Evolutionary conservation across 2,888 invertebrate genomes (phyloP), one percentile per base, ranked within the genome.

Genomic region (Mantis religiosa): DNA sequence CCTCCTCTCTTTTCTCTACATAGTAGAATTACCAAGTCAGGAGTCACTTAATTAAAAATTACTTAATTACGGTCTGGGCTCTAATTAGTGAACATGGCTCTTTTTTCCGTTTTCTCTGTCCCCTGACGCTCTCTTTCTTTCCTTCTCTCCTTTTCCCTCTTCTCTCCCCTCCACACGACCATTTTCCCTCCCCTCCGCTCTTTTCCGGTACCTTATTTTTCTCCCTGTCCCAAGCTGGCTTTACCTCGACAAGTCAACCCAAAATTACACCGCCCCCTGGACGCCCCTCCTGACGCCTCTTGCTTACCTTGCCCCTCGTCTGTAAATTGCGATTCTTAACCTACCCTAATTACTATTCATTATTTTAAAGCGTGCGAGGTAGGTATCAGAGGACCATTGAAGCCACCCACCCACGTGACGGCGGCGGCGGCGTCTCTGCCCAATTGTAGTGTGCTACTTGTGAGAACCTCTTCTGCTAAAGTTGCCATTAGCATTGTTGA

Each of bases 41-140:
- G 92, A 93, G 93, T 93, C 94, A 94, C 94, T 94, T 94, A 94
- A 95, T 95, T 95, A 95, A 95, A 95, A 95, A 95, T 95, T 94
- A 95, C 95, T 95, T 94, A 95, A 95, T 95, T 95, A 95, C 94
- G 94, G 94, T 95, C 95, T 95, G 95, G 94, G 94, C 94, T 94
- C 94, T 95, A 95, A 95, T 95, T 95, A 95, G 94, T 92, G 90
- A 90, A 89, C 90, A 89, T 90, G 90, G 86, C 90, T 87, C 84
- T 83, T 90, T 90, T 90, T 90, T 89, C 83, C 81, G 81, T 54
- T 89, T 89, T 85, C 85, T 87, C 87, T 89, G 88, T 90, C 88
- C 89, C 87, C 85, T 88, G 89, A 89, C 85, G 47, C 83, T 88
- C 71, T 84, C 90, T 34, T 54, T 87, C 83, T 82, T 71, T 28